Evolutionary conservation across 2,113 vertebrate genomes (phyloP).

Genomic region (Collichthys lucidus): DNA sequence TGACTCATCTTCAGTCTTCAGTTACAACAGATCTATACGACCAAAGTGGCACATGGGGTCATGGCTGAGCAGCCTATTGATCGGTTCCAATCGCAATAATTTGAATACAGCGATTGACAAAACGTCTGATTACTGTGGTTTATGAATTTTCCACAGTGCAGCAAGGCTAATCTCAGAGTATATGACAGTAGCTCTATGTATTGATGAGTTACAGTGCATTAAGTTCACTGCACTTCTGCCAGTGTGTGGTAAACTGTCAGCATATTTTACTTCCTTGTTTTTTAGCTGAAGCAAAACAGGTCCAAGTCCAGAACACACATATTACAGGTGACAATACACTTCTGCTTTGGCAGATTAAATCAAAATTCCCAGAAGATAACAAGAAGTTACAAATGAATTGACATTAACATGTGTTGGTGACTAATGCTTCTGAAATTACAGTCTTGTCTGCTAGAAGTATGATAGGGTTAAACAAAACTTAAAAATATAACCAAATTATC

Average conservation of each 20-base stretch:
- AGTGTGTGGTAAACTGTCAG: constrained; percentile 40
- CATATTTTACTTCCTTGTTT: constrained; percentile 65
- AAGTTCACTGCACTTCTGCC: neutral
- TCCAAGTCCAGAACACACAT: neutral
- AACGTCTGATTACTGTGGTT: constrained; percentile 52
- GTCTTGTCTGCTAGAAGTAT: neutral
- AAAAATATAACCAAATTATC: neutral
- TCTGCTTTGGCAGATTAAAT: no score
- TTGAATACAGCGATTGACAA: constrained; percentile 51
- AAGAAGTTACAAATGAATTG: neutral
- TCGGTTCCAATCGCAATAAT: constrained; percentile 37
- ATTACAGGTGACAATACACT: neutral
- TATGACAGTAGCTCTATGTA: constrained; percentile 23
- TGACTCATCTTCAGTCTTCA: constrained; percentile 28
- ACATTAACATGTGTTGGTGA: neutral
- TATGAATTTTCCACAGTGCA: constrained; percentile 67
- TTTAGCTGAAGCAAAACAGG: neutral
- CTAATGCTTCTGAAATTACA: neutral
- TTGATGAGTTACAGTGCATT: constrained; percentile 11
- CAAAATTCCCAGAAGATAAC: neutral
- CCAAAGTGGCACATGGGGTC: constrained; percentile 28
- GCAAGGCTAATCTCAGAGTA: constrained; percentile 43
- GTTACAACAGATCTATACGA: constrained; percentile 31
- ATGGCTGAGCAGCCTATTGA: constrained; percentile 49
- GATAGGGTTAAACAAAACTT: neutral